Conservation (phyloP, 2,113 vertebrate species). For the Hirundichthys speculiger region DNA sequence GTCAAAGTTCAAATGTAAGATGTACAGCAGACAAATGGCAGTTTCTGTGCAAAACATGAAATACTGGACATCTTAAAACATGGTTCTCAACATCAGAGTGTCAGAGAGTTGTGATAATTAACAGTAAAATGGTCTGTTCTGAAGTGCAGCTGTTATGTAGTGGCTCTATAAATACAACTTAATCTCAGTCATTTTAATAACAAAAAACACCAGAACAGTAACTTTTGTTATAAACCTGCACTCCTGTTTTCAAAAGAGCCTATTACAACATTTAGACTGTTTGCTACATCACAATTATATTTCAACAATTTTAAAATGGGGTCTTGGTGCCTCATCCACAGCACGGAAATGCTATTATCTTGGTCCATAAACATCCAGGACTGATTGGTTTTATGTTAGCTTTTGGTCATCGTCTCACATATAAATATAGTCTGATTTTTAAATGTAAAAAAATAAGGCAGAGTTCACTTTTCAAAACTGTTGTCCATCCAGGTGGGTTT, state of each 20-base stretch:
- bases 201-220: not conserved
- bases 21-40: constrained; percentile 53
- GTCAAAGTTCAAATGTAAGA: constrained; percentile 45
- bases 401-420: constrained; percentile 68
- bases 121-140: constrained; percentile 11
- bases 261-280: not conserved
- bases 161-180: constrained; percentile 16
- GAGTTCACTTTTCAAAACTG: constrained; percentile 16
- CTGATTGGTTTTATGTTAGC: constrained; percentile 26
- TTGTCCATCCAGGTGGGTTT: constrained; percentile 5
- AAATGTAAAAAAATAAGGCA: constrained; percentile 77
- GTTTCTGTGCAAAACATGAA: constrained; percentile 52
- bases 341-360: constrained; percentile 7
- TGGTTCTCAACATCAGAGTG: constrained; percentile 25
- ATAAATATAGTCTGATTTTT: constrained; percentile 70
- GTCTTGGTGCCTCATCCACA: constrained; percentile 9
- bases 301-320: constrained; percentile 11
- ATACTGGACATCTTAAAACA: constrained; percentile 34
- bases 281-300: not conserved
- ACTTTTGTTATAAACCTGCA: constrained; percentile 5
- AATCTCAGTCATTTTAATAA: not conserved
- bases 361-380: constrained; percentile 41
- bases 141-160: not conserved
- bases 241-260: not conserved
- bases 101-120: constrained; percentile 17